Evolutionary conservation across 1,140 invertebrate genomes (phyloP).

Genomic region (Zaprionus davidi): DNA sequence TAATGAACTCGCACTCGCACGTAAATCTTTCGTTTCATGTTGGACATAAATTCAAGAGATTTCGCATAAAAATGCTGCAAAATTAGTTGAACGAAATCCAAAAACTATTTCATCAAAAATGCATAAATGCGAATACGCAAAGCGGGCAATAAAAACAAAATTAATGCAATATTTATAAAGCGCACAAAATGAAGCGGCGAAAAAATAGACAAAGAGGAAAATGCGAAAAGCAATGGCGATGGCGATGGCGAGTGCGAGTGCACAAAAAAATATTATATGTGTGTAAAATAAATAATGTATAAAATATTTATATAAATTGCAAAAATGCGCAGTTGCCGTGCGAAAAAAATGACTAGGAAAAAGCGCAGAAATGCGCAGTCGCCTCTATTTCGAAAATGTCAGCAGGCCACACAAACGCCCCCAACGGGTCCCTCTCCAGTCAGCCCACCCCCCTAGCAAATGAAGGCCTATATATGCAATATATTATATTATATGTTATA

Average conservation of each 20-base stretch:
- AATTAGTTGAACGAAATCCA: constrained; percentile 74
- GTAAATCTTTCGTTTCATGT: constrained; percentile 63
- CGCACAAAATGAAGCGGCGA: constrained; percentile 52
- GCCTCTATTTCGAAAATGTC: constrained; percentile 78
- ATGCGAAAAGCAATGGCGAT: neutral
- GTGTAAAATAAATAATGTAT: constrained; percentile 78
- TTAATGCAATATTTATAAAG: constrained; percentile 79
- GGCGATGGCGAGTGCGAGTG: constrained; percentile 11
- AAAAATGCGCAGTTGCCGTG: constrained; percentile 63
- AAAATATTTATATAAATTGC: constrained; percentile 83
- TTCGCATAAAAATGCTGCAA: constrained; percentile 37
- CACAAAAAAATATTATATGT: constrained; percentile 60
- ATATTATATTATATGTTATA: constrained; percentile 26
- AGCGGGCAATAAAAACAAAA: constrained; percentile 64
- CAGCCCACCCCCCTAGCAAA: neutral
- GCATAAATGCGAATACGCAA: constrained; percentile 63
- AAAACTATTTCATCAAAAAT: constrained; percentile 81
- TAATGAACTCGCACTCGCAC: constrained; percentile 13
- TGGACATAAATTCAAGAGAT: constrained; percentile 20
- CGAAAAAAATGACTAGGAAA: constrained; percentile 58
- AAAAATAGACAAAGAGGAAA: constrained; percentile 23
- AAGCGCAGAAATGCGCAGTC: constrained; percentile 72
- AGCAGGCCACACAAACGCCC: constrained; percentile 30
- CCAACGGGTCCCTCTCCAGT: neutral
- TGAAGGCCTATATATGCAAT: constrained; percentile 19